Conservation (phyloP, 1,140 invertebrate species). For the Plutomurus gul region DNA sequence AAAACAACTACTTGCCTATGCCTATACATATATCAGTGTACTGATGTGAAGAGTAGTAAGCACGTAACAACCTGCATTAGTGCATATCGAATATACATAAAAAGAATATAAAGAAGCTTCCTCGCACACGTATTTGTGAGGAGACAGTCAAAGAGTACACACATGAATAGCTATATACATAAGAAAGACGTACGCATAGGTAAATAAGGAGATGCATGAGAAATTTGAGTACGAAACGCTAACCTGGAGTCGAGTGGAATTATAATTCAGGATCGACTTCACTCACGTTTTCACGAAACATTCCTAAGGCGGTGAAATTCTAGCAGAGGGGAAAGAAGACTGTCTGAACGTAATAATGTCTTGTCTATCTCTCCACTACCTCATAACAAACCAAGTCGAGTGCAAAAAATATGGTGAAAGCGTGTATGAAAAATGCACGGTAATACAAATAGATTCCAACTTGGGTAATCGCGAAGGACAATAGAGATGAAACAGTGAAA, state of each 20-base stretch:
- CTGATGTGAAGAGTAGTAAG: not conserved
- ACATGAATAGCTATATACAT: not conserved
- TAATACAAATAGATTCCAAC: too few relatives aligned
- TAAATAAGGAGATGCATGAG: not conserved
- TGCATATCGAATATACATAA: conserved; percentile 12
- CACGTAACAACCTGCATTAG: not conserved
- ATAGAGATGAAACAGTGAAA: too few relatives aligned
- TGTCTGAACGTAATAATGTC: not conserved
- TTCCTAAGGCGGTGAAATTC: not conserved
- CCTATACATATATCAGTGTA: not conserved
- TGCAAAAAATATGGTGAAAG: too few relatives aligned
- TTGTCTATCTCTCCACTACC: not conserved
- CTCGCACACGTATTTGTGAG: not conserved
- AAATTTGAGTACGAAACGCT: conserved; percentile 10
- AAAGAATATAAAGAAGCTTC: not conserved
- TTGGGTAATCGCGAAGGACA: too few relatives aligned
- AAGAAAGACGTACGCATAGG: not conserved
- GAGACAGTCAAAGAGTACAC: not conserved
- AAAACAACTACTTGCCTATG: not conserved
- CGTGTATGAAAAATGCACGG: too few relatives aligned
- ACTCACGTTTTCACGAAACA: too few relatives aligned
- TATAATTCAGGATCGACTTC: not conserved
- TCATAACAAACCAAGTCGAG: too few relatives aligned
- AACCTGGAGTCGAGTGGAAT: not conserved
- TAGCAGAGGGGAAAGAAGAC: not conserved